Base-by-base conservation (phyloP, 1,140 invertebrate species). In the Drosophila arizonae region DNA sequence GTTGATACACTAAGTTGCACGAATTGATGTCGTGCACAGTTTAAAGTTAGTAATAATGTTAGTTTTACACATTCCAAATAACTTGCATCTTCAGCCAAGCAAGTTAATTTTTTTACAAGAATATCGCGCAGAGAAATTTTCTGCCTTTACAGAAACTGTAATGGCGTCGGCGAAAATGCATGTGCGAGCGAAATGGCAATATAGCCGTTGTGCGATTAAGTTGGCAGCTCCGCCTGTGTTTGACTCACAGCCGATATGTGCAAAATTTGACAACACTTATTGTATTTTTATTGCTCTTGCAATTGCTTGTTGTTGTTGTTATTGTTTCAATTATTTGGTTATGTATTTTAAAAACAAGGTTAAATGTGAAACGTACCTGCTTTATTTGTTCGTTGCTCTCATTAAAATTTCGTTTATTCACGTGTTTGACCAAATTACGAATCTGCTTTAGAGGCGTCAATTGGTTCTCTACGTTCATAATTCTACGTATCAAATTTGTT, bases 391-490 rank as follows among this genome's bases (percentile, higher is more conserved):
- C 81, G 72, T 76, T 92, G 90, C 97, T 96, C 93, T 96, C 95
- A 93, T 95, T 95, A 92, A 96, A 97, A 94, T 98, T 98, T 94
- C 97, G 97, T 95, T 98, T 98, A 93, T 95, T 97, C 94, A 98
- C 95, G 95, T 97, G 98, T 93, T 95, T 95, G 94, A 98, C 96
- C 93, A 98, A 96, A 96, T 96, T 97, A 96, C 95, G 96, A 94
- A 98, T 98, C 96, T 98, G 97, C 95, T 96, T 97, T 95, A 98
- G 96, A 94, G 97, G 97, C 96, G 97, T 97, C 95, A 97, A 95
- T 95, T 97, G 96, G 95, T 78, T 76, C 81, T 98, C 97, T 95
- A 98, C 96, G 96, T 98, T 98, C 97, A 98, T 98, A 97, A 96
- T 98, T 98, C 82, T 90, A 81, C 96, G 82, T 81, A 86, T 81